phyloP scores from a whole-genome alignment of 2,113 vertebrate genomes.

The Procavia capensis region DNA sequence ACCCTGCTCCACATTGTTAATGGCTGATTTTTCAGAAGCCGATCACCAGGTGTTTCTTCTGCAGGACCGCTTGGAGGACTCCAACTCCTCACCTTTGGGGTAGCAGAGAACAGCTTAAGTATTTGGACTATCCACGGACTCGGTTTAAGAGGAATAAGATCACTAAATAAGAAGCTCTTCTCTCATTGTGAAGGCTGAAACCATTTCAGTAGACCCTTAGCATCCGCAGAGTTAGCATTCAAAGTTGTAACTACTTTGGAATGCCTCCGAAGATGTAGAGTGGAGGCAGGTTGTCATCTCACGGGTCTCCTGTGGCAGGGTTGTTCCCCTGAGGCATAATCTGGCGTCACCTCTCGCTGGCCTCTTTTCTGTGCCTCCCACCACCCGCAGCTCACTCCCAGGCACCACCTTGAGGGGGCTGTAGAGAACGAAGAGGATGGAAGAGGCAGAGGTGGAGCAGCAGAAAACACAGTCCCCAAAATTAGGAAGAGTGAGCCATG shows the following conservation, averaged over 20 bases:
- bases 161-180: neutral
- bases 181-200: neutral
- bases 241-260: neutral
- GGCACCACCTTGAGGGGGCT: neutral
- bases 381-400: neutral
- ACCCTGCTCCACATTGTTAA: neutral
- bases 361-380: neutral
- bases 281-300: neutral
- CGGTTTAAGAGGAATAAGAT: neutral
- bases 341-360: neutral
- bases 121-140: neutral
- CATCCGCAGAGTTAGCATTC: neutral
- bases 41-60: neutral
- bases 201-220: neutral
- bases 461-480: neutral
- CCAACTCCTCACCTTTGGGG: neutral
- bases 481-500: neutral
- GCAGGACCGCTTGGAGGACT: neutral
- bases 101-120: neutral
- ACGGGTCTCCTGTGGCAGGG: neutral
- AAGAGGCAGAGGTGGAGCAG: neutral
- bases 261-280: neutral
- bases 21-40: neutral
- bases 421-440: neutral
- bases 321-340: fast-evolving